Conservation (phyloP, 2,888 invertebrate genomes). For the Anthophora plumipes region DNA sequence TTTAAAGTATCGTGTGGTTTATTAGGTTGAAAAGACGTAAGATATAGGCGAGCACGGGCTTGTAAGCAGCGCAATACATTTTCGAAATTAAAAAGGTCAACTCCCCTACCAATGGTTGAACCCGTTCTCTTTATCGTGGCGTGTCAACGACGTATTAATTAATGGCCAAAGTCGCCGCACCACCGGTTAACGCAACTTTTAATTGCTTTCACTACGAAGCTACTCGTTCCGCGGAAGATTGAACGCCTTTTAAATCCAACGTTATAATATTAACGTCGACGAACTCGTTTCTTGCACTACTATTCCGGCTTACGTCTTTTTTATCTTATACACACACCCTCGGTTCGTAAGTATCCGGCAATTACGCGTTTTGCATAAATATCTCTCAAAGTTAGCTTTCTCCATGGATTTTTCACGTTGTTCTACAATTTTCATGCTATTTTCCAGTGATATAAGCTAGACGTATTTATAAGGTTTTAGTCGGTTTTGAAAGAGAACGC, state of each 20-base stretch:
- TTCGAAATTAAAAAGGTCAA: constrained; percentile 61
- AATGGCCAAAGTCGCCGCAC: constrained; percentile 49
- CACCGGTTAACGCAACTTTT: constrained; percentile 49
- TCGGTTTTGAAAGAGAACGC: too few species aligned
- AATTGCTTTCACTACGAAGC: constrained; percentile 53
- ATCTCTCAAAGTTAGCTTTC: too few species aligned
- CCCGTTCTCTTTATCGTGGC: neutral
- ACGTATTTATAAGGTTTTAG: too few species aligned
- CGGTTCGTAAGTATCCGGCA: too few species aligned
- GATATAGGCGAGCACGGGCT: neutral
- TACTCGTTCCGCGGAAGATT: constrained; percentile 44
- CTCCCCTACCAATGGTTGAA: constrained; percentile 10
- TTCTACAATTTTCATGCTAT: too few species aligned
- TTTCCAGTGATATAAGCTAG: too few species aligned
- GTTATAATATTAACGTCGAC: constrained; percentile 29
- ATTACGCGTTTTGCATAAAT: too few species aligned
- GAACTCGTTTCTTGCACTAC: neutral
- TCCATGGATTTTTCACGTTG: too few species aligned
- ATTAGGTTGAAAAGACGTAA: constrained; percentile 9
- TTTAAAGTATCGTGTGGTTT: constrained; percentile 36
- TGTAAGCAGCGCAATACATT: constrained; percentile 30
- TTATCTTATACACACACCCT: too few species aligned
- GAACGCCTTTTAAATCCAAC: constrained; percentile 43
- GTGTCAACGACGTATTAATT: constrained; percentile 63
- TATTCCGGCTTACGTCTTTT: too few species aligned